phyloP scores from a whole-genome alignment of 1,140 invertebrate species.

The Diachasmimorpha longicaudata region DNA sequence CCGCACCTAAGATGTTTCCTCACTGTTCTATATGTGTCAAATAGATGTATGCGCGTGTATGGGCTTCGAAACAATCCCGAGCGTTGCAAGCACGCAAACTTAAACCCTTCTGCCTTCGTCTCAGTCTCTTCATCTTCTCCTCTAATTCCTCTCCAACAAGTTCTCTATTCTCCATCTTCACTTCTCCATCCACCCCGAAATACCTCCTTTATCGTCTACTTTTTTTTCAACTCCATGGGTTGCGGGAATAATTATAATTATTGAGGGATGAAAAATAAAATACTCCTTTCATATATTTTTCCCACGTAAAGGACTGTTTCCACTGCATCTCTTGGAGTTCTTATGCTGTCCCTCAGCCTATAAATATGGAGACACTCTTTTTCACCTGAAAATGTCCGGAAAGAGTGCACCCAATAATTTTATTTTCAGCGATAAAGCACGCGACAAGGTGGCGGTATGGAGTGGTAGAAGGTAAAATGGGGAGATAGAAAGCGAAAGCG shows the following conservation, averaged over 20 bases:
- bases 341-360: slow-evolving; percentile 21
- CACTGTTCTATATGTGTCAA: slow-evolving; percentile 35
- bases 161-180: neutral
- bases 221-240: neutral
- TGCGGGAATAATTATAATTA: too few relatives aligned
- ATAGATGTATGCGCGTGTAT: slow-evolving; percentile 50
- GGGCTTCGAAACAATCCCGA: slow-evolving; percentile 59
- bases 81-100: slow-evolving; percentile 41
- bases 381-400: slow-evolving; percentile 9
- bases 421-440: slow-evolving; percentile 57
- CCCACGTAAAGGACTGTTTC: too few relatives aligned
- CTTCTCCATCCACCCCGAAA: too few relatives aligned
- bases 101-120: neutral
- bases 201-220: neutral
- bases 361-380: neutral
- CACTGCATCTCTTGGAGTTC: slow-evolving; percentile 11
- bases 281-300: too few relatives aligned
- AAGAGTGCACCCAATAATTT: slow-evolving; percentile 56
- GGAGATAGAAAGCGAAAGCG: neutral
- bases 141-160: slow-evolving; percentile 10
- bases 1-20: slow-evolving; percentile 45
- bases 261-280: too few relatives aligned
- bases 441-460: slow-evolving; percentile 33
- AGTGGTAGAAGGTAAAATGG: slow-evolving; percentile 30
- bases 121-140: slow-evolving; percentile 12